Evolutionary conservation across 2,113 vertebrate genomes (phyloP), one percentile per base, ranked within the genome.

Genomic region (Laterallus jamaicensis): DNA sequence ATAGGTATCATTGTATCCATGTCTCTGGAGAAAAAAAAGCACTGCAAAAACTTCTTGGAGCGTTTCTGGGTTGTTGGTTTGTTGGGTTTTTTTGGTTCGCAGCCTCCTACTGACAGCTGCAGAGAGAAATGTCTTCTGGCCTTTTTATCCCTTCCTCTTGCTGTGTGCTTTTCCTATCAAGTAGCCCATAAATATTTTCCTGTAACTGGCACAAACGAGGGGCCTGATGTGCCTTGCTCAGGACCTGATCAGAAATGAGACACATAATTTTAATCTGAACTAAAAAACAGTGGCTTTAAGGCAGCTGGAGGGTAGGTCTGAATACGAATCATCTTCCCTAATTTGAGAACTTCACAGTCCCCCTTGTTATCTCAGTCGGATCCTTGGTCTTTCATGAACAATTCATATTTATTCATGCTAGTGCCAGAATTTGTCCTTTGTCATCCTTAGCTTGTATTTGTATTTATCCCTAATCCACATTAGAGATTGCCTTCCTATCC

Each of bases 71-170:
- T 47, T 47, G 44, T 47, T 47, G 17, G 7, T 42, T 42, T 39
- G 39, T 39, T 39, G 42, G 6, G 18, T 44, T 47, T 37, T 80
- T 50, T 56, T 90, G 42, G 60, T 86, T 52, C 71, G 35, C 79
- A 96, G 32, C 60, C 68, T 93, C 92, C 88, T 95, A 60, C 93
- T 92, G 92, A 94, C 96, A 96, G 82, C 96, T 95, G 85, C 63
- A 74, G 75, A 77, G 82, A 92, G 85, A 96, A 92, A 93, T 63
- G 55, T 90, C 82, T 83, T 67, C 68, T 93, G 90, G 71, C 52
- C 12, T 86, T 92, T 93, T 78, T 84, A 92, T 93, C 35, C 60
- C 71, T 94, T 94, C 56, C 56, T 83, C 75, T 93, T 49, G n/a
- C 75, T 70, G 59, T 86, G 52, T 90, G 82, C 67, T 96, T 90